These are phyloP conservation scores for Spea multiplicata DNA, from an alignment of 2,113 vertebrate species.

Conservation along the genomic window DNA sequence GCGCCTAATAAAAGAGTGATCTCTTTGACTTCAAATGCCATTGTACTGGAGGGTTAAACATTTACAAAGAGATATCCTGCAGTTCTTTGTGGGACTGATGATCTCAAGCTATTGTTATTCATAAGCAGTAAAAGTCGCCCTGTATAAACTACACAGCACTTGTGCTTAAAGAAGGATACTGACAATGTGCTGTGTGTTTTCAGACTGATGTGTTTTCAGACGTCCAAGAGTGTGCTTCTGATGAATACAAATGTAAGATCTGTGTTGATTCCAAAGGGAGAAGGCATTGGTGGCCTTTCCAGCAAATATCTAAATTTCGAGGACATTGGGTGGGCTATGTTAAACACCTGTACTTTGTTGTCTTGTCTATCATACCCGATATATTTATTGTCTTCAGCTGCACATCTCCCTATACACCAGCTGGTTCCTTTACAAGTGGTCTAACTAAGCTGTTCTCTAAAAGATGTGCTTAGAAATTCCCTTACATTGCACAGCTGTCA, in stretches of 20 bases:
- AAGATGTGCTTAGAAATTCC: constrained; percentile 31
- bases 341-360: background rate
- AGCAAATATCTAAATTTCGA: background rate
- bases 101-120: too few species aligned
- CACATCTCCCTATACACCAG: constrained; percentile 6
- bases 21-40: too few species aligned
- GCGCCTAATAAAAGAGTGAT: too few species aligned
- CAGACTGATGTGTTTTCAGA: too few species aligned
- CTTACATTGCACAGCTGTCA: constrained; percentile 36
- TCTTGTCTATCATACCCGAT: background rate
- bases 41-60: too few species aligned
- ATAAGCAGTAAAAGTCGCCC: too few species aligned
- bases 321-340: background rate
- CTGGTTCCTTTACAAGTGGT: constrained; percentile 14
- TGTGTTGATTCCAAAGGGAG: background rate
- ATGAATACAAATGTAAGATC: background rate
- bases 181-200: too few species aligned
- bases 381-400: background rate
- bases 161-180: too few species aligned
- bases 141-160: too few species aligned
- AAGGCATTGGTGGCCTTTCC: background rate
- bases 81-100: too few species aligned
- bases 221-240: too few species aligned
- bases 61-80: too few species aligned
- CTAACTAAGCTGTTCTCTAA: constrained; percentile 22